Conservation (phyloP, 1,140 invertebrate species). For the Manduca sexta region DNA sequence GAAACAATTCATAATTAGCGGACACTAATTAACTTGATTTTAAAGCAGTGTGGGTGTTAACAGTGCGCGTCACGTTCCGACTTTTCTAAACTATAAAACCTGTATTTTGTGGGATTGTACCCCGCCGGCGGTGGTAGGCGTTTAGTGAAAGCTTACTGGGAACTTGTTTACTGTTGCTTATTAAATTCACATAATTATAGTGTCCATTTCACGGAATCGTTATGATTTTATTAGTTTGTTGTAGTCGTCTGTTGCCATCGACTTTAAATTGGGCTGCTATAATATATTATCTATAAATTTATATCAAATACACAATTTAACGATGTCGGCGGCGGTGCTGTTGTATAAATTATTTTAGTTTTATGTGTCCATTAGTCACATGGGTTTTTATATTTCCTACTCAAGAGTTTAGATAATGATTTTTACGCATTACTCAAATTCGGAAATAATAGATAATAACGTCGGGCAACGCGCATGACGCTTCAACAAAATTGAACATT, state of each 20-base stretch:
- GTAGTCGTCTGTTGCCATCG: not conserved
- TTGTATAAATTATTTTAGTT: too few species aligned
- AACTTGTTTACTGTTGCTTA: conserved; percentile 23
- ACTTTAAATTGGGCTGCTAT: not conserved
- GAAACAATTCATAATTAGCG: conserved; percentile 52
- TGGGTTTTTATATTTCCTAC: too few species aligned
- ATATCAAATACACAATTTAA: too few species aligned
- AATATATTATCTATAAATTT: too few species aligned
- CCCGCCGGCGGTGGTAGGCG: conserved; percentile 24
- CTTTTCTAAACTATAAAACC: conserved; percentile 16
- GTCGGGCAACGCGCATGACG: too few species aligned
- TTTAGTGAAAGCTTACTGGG: conserved; percentile 41
- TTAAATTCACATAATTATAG: conserved; percentile 29
- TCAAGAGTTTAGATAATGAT: too few species aligned
- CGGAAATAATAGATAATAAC: too few species aligned
- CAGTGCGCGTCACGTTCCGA: conserved; percentile 10
- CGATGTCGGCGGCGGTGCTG: too few species aligned
- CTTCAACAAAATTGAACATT: too few species aligned
- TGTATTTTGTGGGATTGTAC: conserved; percentile 13
- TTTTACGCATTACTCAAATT: too few species aligned
- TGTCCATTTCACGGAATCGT: conserved; percentile 34
- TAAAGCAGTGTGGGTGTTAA: conserved; percentile 25
- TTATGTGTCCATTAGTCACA: too few species aligned
- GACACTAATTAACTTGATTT: conserved; percentile 52
- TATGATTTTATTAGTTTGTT: not conserved